Percentiles rank a stretch among this genome's conserved stretches.
Conservation (phyloP, 2,113 vertebrate species). For the Progne subis region DNA sequence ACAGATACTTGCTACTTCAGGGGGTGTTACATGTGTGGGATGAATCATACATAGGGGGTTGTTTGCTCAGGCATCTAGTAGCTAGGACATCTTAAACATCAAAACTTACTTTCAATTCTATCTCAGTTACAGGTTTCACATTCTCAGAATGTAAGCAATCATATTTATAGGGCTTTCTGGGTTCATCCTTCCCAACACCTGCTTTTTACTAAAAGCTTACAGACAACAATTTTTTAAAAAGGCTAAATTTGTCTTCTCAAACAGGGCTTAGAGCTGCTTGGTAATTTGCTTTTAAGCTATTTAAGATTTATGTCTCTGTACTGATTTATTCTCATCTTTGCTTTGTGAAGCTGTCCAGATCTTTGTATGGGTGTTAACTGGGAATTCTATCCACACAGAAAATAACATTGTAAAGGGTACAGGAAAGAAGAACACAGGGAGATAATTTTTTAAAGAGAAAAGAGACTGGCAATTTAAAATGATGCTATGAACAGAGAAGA, state of each 20-base stretch:
- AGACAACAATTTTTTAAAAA: neutral
- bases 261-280: neutral
- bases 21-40: too few species aligned
- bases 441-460: neutral
- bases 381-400: neutral
- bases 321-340: neutral
- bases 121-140: too few species aligned
- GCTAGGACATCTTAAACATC: too few species aligned
- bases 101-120: too few species aligned
- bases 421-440: neutral
- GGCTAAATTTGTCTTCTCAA: neutral
- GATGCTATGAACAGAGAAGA: neutral
- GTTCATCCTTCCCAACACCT: too few species aligned
- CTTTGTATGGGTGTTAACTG: neutral
- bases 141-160: too few species aligned
- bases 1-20: too few species aligned
- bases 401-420: neutral
- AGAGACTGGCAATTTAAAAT: neutral
- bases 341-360: neutral
- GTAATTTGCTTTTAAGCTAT: neutral
- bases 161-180: too few species aligned
- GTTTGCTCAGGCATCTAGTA: too few species aligned
- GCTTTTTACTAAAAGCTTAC: neutral
- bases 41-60: too few species aligned
- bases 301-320: neutral